Conservation (phyloP, 2,797 vertebrate species). For the Fistularia commersonii region DNA sequence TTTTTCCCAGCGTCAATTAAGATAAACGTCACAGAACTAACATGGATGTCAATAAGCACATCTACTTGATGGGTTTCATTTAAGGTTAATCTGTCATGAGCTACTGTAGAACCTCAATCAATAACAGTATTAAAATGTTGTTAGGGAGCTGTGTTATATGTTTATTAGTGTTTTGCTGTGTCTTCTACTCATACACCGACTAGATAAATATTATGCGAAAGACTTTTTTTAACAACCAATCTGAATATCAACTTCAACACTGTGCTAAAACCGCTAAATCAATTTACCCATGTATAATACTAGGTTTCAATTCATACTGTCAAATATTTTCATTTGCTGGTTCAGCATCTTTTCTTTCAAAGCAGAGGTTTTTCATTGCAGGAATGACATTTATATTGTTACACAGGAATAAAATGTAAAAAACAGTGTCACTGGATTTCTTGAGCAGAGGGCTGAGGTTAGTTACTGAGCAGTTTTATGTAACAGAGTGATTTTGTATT, state of each 20-base stretch:
- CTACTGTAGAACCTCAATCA: constrained; percentile 50
- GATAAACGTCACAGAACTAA: constrained; percentile 55
- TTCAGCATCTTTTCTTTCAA: constrained; percentile 63
- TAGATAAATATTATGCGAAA: constrained; percentile 25
- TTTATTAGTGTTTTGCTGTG: constrained; percentile 43
- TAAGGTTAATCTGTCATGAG: constrained; percentile 49
- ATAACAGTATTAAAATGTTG: constrained; percentile 33
- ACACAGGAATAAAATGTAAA: constrained; percentile 82
- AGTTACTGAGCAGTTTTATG: not conserved
- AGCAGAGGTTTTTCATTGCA: constrained; percentile 61
- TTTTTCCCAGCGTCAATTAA: constrained; percentile 14
- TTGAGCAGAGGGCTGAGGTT: not conserved
- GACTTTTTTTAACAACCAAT: constrained; percentile 40
- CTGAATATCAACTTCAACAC: constrained; percentile 31
- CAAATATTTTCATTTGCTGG: constrained; percentile 67
- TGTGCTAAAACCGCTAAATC: constrained; percentile 32
- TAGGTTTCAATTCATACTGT: constrained; percentile 55
- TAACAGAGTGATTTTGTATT: too few relatives aligned
- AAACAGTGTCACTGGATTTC: constrained; percentile 11
- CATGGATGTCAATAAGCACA: constrained; percentile 57
- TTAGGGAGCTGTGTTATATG: constrained; percentile 44
- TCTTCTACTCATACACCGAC: constrained; percentile 33
- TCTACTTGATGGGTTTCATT: constrained; percentile 53
- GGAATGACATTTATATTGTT: constrained; percentile 70
- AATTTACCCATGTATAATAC: constrained; percentile 13